Base-by-base conservation (phyloP, 2,888 invertebrate genomes). In the Coelopa pilipes region DNA sequence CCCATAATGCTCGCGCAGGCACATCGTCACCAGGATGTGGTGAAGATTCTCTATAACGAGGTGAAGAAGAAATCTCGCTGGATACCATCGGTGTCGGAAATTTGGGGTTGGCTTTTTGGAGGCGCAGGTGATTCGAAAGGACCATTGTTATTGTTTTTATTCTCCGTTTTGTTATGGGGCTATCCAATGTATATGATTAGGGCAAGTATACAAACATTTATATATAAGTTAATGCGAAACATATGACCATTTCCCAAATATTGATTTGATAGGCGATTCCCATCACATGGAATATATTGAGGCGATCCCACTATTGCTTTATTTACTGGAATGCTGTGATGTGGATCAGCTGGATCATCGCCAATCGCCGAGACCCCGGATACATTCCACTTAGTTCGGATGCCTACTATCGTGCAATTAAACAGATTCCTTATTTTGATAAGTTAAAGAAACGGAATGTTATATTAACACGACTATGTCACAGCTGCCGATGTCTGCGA, bases 311-410 rank as follows among this genome's bases (percentile, higher is more conserved):
- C 86, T 95, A 96, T 82, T 93, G 95, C 82, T 97, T 97, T 86
- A 92, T 97, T 77, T 94, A 95, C 82, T 94, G 95, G 93, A 97
- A 97, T 86, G 90, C 92, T 7, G 91, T 96, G 12, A 97, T 97
- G 96, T 97, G 97, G 97, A 89, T 96, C 12, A 95, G 95, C 81
- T 95, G 97, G 93, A 91, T 95, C 73, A 92, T 96, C 66, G 96
- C 96, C 5, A 96, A 96, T 83, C 91, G 96, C 19, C 92, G 93
- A 70, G 95, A 97, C 87, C 97, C 97, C 0, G 96, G 96, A 17
- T 97, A 95, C 83, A 92, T 97, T 74, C 94, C 95, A 0, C 92
- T 94, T 82, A 96, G 96, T 85, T 94, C 96, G 0, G 96, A 96
- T 80, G 94, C 95, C 1, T 97, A 97, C 84, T 94, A 96, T 82